phyloP scores from a whole-genome alignment of 2,888 invertebrate genomes.

The Xylota segnis region DNA sequence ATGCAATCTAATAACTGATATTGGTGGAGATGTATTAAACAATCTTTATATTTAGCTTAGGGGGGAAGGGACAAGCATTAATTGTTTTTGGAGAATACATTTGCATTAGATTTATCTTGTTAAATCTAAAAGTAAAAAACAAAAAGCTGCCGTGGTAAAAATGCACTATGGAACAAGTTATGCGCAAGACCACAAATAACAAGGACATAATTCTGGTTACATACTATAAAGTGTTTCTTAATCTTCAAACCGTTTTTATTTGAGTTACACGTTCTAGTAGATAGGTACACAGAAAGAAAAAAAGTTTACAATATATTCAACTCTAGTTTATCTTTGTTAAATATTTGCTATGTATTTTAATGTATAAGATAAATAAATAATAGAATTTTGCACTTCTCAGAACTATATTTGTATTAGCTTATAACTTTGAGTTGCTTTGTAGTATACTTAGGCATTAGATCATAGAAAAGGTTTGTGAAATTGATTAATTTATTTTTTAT shows the following conservation, averaged over 20 bases:
- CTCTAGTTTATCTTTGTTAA: no score
- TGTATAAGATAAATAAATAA: no score
- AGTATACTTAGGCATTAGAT: no score
- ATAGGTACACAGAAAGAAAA: neutral
- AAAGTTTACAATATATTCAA: no score
- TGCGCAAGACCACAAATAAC: constrained; percentile 34
- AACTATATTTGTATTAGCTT: no score
- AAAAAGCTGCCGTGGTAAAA: neutral
- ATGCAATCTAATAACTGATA: constrained; percentile 18
- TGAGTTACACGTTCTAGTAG: neutral
- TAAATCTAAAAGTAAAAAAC: constrained; percentile 5
- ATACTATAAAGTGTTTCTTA: neutral
- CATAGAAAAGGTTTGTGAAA: no score
- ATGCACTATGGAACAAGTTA: constrained; percentile 1
- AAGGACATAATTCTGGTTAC: neutral
- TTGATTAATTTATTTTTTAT: no score
- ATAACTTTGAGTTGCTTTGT: no score
- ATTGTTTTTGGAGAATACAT: neutral
- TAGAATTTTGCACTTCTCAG: no score
- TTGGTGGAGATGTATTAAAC: neutral
- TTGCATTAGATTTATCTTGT: neutral
- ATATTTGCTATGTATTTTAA: no score
- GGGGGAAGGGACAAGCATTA: neutral
- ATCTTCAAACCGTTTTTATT: neutral
- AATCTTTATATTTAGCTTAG: neutral